phyloP scores from a whole-genome alignment of 2,888 invertebrate genomes.

The Rhamphomyia laevipes region DNA sequence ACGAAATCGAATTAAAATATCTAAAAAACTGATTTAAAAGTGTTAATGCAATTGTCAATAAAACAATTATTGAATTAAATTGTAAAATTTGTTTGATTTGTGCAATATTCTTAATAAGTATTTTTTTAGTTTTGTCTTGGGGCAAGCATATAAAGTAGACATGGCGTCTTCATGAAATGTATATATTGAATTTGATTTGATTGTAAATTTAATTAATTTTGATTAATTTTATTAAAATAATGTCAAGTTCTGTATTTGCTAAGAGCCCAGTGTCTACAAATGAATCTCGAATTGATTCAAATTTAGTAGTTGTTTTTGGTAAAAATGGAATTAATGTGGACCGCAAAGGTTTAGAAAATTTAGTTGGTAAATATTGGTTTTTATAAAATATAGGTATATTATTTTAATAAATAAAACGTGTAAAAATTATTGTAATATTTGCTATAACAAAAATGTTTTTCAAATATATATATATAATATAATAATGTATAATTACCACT shows the following conservation, averaged over 20 bases:
- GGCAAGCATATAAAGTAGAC: no score
- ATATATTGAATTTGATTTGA: conserved; percentile 2
- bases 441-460: no score
- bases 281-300: conserved; percentile 23
- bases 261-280: conserved; percentile 23
- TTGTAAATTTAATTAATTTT: background rate
- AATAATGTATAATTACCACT: no score
- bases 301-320: conserved; percentile 68
- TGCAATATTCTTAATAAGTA: background rate
- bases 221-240: conserved; percentile 13
- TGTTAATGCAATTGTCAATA: no score
- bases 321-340: conserved; percentile 80
- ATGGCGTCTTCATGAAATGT: background rate
- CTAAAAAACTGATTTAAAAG: no score
- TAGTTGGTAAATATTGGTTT: conserved; percentile 62
- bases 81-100: background rate
- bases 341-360: conserved; percentile 63
- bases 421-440: background rate
- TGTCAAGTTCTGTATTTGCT: conserved; percentile 36
- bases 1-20: no score
- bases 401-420: background rate
- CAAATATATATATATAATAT: no score
- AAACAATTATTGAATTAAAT: no score
- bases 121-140: no score
- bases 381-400: no score